Conservation (phyloP, 2,113 vertebrate genomes). For the Morone saxatilis region DNA sequence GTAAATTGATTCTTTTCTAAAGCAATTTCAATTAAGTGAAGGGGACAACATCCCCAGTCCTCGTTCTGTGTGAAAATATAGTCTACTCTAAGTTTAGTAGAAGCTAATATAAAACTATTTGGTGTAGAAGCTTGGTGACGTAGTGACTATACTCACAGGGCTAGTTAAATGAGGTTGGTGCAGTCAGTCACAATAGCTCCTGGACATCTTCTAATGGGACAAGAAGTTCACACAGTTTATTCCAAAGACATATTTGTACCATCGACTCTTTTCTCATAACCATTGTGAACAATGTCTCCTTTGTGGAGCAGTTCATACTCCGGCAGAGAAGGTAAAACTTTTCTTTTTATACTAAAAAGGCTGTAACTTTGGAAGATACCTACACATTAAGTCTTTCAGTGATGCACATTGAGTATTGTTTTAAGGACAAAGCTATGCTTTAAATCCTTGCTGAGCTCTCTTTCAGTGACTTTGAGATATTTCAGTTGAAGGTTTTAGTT, state of each 20-base stretch:
- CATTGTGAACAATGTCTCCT: not conserved
- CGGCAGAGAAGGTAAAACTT: too few relatives aligned
- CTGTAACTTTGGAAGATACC: not conserved
- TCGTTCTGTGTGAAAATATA: not conserved
- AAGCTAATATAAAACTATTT: not conserved
- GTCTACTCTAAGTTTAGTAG: too few relatives aligned
- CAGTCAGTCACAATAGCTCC: not conserved
- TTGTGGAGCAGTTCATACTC: not conserved
- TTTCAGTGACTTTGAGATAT: constrained; percentile 6
- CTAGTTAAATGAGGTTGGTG: not conserved
- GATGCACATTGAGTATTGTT: not conserved
- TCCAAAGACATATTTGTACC: not conserved
- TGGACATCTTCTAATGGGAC: not conserved
- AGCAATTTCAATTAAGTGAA: not conserved
- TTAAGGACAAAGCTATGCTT: not conserved
- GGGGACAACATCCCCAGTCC: not conserved
- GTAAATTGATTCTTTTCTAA: not conserved
- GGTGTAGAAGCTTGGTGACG: not conserved
- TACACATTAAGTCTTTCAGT: not conserved
- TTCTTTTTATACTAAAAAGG: not conserved
- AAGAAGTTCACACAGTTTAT: not conserved
- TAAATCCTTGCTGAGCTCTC: constrained; percentile 2
- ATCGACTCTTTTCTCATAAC: not conserved
- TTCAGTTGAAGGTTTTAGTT: not conserved
- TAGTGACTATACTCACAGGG: not conserved